phyloP scores from a whole-genome alignment of 1,140 invertebrate species.

The Plectrocnemia conspersa region DNA sequence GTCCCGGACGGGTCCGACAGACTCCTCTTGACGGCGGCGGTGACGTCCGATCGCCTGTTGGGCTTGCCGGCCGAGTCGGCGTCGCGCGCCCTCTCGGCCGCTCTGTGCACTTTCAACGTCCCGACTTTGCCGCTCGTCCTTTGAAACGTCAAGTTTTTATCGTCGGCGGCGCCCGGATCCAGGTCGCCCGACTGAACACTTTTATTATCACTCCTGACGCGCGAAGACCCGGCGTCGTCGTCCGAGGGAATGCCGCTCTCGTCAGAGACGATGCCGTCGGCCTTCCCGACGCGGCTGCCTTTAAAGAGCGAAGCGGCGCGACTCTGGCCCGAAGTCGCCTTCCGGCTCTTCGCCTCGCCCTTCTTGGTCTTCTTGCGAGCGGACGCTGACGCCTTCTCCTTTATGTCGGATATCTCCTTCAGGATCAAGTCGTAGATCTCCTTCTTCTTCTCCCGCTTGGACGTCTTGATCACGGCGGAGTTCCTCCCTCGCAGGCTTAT shows the following conservation, averaged over 20 bases:
- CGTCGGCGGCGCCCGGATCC: background rate
- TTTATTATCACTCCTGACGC: constrained; percentile 14
- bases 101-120: constrained; percentile 37
- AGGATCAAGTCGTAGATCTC: too few relatives aligned
- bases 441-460: constrained; percentile 70
- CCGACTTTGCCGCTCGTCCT: constrained; percentile 42
- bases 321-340: too few relatives aligned
- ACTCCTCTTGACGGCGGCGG: constrained; percentile 34
- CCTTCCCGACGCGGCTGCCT: too few relatives aligned
- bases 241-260: constrained; percentile 5
- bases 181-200: constrained; percentile 19
- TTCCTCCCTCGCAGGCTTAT: constrained; percentile 82
- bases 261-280: background rate
- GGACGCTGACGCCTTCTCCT: background rate
- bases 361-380: constrained; percentile 23
- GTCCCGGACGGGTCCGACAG: constrained; percentile 26
- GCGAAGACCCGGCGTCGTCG: constrained; percentile 1
- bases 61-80: constrained; percentile 37
- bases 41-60: constrained; percentile 33
- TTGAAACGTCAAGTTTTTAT: constrained; percentile 9
- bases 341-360: too few relatives aligned
- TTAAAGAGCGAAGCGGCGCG: too few relatives aligned
- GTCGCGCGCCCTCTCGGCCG: constrained; percentile 44
- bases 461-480: constrained; percentile 80
- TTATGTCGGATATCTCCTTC: constrained; percentile 3